phyloP scores from a whole-genome alignment of 2,113 vertebrate genomes.

The Pimephales promelas region DNA sequence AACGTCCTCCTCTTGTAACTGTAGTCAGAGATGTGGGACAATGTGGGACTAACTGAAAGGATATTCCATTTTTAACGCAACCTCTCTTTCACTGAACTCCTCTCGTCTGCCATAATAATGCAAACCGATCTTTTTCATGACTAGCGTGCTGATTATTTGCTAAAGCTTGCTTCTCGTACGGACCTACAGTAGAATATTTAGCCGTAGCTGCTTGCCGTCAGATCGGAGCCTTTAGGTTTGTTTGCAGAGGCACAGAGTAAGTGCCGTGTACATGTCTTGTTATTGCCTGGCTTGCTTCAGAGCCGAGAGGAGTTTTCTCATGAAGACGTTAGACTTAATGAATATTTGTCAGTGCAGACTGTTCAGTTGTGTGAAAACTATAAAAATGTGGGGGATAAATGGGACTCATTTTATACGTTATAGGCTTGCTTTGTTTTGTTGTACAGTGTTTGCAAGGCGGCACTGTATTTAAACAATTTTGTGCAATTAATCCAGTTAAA shows the following conservation, averaged over 20 bases:
- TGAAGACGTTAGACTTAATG: constrained; percentile 20
- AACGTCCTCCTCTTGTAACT: constrained; percentile 62
- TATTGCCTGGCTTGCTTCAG: constrained; percentile 36
- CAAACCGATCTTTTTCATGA: constrained; percentile 34
- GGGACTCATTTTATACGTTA: constrained; percentile 9
- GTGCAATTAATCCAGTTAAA: too few species aligned
- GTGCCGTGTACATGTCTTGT: constrained; percentile 29
- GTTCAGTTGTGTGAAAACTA: constrained; percentile 23
- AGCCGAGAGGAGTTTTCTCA: constrained; percentile 32
- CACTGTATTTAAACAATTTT: neutral
- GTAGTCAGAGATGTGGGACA: constrained; percentile 57
- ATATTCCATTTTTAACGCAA: constrained; percentile 49
- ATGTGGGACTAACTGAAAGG: constrained; percentile 51
- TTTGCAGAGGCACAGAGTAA: constrained; percentile 34
- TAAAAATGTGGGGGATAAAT: constrained; percentile 22
- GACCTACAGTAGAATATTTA: constrained; percentile 42
- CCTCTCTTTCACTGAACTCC: constrained; percentile 45
- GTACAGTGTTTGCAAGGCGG: constrained; percentile 30
- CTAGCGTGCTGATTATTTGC: constrained; percentile 53
- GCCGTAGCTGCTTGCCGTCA: constrained; percentile 49
- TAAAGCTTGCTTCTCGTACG: constrained; percentile 55
- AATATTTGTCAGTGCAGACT: constrained; percentile 36
- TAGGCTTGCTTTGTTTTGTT: neutral
- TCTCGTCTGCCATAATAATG: constrained; percentile 45
- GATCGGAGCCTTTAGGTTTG: constrained; percentile 47